Evolutionary conservation across 2,797 vertebrate genomes (phyloP), one percentile per base, ranked within the genome.

Genomic region (Cyclopterus lumpus): DNA sequence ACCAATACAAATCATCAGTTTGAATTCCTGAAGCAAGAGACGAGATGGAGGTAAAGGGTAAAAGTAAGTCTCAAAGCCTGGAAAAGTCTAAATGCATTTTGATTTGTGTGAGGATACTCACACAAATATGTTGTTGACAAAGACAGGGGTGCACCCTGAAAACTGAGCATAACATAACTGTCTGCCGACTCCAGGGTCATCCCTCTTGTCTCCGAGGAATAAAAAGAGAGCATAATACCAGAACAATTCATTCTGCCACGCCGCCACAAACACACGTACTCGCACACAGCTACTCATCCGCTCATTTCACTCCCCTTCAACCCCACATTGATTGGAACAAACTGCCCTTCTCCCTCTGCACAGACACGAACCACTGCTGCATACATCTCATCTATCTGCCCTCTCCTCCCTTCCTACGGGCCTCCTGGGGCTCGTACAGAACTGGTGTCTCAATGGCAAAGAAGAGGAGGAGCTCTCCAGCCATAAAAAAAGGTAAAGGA

Each of bases 401-500:
- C 54, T 32, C 44, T 34, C 57, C 70, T 42, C 51, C 51, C 51
- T 0, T 32, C 30, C 26, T 3, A 10, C 32, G 1, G 4, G 60
- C 67, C 86, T 82, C 72, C 46, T 0, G 66, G 80, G 84, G 66
- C 82, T 79, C 57, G 8, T 80, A 26, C 51, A 51, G 53, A 32
- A 26, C 71, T 10, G 60, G 67, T 71, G 73, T 84, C 78, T 82
- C 70, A 55, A 62, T 18, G 74, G 73, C 54, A 62, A 59, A 61
- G 68, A 58, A 65, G 71, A 85, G 88, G 82, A 78, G 83, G 73
- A 79, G 81, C 73, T 81, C 83, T 81, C 60, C 57, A 40, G 75
- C 79, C 71, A 70, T 87, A 88, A 88, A 89, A 89, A 55, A 90
- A 88, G 89, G 84, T 91, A 93, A 91, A 91, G 74, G 87, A 93